A percentile compares a stretch with the other conserved stretches of the same genome.
Evolutionary conservation across 2,888 invertebrate genomes (phyloP).

Genomic region (Agrochola macilenta): DNA sequence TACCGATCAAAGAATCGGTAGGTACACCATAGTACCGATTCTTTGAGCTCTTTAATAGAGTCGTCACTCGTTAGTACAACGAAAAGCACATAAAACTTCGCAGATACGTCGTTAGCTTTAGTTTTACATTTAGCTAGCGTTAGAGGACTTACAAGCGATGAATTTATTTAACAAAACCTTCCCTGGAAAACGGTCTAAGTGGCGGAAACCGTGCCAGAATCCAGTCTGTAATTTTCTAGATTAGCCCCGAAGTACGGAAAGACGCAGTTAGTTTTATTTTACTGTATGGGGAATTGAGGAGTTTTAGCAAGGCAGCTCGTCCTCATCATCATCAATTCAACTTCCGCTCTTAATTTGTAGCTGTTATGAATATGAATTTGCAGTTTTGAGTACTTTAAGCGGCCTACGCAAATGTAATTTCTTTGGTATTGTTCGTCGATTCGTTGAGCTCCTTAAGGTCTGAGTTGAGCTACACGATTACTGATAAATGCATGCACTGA

Average conservation of each 20-base stretch:
- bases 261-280: constrained; percentile 37
- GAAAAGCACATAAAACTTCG: constrained; percentile 28
- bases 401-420: not conserved
- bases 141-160: constrained; percentile 32
- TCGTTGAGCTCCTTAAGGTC: too few species aligned
- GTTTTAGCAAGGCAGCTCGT: not conserved
- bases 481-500: too few species aligned
- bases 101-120: constrained; percentile 23
- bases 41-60: constrained; percentile 1
- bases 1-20: too few species aligned
- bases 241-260: constrained; percentile 42
- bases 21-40: not conserved
- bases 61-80: not conserved
- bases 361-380: not conserved
- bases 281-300: not conserved
- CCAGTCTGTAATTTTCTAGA: constrained; percentile 55
- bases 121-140: constrained; percentile 29
- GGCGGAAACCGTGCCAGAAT: constrained; percentile 48
- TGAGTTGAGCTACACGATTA: too few species aligned
- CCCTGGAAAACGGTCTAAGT: constrained; percentile 39
- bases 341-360: not conserved
- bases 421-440: not conserved
- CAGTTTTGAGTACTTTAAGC: not conserved
- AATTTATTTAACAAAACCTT: constrained; percentile 48
- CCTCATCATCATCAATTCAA: not conserved